Evolutionary conservation across 2,113 vertebrate genomes (phyloP).

Genomic region (Xenus cinereus): DNA sequence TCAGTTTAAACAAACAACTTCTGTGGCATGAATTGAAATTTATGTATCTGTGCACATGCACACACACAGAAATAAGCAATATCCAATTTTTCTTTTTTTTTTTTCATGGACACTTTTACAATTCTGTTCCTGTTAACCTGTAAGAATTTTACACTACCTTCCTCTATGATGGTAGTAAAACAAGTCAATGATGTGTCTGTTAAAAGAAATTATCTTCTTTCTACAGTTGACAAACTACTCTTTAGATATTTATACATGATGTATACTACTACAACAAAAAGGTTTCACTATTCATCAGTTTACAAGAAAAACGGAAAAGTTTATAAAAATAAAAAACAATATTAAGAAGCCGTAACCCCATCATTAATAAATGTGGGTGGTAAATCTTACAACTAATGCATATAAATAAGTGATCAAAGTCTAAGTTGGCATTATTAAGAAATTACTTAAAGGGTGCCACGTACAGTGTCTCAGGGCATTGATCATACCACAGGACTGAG

Average conservation of each 20-base stretch:
- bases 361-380: not conserved
- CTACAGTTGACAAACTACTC: not conserved
- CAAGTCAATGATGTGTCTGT: not conserved
- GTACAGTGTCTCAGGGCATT: not conserved
- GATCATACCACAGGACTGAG: not conserved
- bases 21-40: not conserved
- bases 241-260: not conserved
- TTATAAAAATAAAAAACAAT: not conserved
- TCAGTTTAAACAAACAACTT: not conserved
- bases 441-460: not conserved
- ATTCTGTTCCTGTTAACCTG: not conserved
- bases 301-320: not conserved
- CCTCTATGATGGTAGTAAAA: not conserved
- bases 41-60: not conserved
- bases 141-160: not conserved
- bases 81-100: not conserved
- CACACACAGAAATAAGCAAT: not conserved
- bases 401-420: not conserved
- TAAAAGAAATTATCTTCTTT: not conserved
- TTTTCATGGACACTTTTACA: not conserved
- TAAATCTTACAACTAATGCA: not conserved
- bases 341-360: not conserved
- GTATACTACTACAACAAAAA: not conserved
- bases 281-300: not conserved
- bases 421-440: not conserved